These are phyloP conservation scores for Heliothis subflexa DNA, from an alignment of 1,140 invertebrate genomes.

Conservation along the genomic window DNA sequence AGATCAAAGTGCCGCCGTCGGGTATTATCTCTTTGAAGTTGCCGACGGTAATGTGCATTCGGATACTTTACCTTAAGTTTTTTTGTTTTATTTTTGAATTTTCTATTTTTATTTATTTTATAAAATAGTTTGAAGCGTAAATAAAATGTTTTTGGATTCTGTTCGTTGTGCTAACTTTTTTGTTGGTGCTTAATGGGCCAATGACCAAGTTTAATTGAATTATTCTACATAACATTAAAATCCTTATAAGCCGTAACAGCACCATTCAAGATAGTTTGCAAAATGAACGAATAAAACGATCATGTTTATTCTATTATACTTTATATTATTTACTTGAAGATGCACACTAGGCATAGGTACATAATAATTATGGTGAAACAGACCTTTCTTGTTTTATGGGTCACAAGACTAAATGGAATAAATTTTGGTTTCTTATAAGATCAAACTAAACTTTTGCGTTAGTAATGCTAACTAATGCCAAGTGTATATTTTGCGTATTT, in stretches of 20 bases:
- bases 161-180: background rate
- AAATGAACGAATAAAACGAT: no score
- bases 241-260: background rate
- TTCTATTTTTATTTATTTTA: slow-evolving; percentile 38
- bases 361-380: no score
- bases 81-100: background rate
- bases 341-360: no score
- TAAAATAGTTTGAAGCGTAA: slow-evolving; percentile 3
- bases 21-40: slow-evolving; percentile 61
- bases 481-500: no score
- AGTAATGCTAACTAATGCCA: no score
- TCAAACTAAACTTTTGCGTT: no score
- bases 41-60: slow-evolving; percentile 64
- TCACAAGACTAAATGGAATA: no score
- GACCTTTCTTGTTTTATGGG: no score
- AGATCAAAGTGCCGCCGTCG: slow-evolving; percentile 71
- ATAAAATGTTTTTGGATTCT: background rate
- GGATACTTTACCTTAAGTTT: slow-evolving; percentile 19
- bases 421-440: no score
- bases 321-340: no score
- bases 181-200: background rate
- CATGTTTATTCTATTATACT: no score
- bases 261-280: no score
- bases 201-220: background rate
- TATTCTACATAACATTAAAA: background rate